Evolutionary conservation across 1,140 invertebrate species (phyloP), one percentile per base, ranked within the genome.

Genomic region (Sarcophaga bullata): DNA sequence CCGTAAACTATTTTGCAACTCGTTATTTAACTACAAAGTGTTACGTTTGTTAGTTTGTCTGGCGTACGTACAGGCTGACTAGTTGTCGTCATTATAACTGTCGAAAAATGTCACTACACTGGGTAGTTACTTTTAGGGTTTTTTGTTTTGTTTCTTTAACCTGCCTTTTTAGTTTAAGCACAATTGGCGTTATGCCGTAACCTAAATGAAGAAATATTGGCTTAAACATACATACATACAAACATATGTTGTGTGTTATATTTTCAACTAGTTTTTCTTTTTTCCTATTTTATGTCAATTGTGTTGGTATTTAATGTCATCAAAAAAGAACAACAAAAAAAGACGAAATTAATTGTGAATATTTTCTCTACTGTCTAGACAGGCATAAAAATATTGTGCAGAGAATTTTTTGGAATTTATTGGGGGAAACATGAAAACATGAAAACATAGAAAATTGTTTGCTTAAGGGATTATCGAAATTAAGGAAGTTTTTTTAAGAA

Each of bases 201-300:
- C 54, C 15, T 58, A 58, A 58, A 58, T 58, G 54, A 58, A 58
- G 54, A 58, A 58, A 58, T 58, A 58, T 58, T 58, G 54, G 54
- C 54, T 58, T 58, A 58, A 58, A n/a, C 54, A 58, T 58, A 58
- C 13, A 58, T 13, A 7, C n/a, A n/a, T n/a, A n/a, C n/a, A n/a
- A n/a, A n/a, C n/a, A n/a, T n/a, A n/a, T n/a, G n/a, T n/a, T 58
- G n/a, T 13, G n/a, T n/a, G 15, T 58, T 58, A 58, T 37, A n/a
- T n/a, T n/a, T n/a, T n/a, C n/a, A n/a, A n/a, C n/a, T n/a, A 37
- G 25, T 37, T 37, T 37, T 37, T 58, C 15, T n/a, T 13, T 15
- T 58, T 58, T 7, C 54, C 1, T 58, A n/a, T 6, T 58, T 58
- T 58, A n/a, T 13, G 54, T 58, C 6, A 58, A 8, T 4, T 13